Conservation (phyloP, 2,888 invertebrate genomes). For the Rhogogaster chlorosoma region DNA sequence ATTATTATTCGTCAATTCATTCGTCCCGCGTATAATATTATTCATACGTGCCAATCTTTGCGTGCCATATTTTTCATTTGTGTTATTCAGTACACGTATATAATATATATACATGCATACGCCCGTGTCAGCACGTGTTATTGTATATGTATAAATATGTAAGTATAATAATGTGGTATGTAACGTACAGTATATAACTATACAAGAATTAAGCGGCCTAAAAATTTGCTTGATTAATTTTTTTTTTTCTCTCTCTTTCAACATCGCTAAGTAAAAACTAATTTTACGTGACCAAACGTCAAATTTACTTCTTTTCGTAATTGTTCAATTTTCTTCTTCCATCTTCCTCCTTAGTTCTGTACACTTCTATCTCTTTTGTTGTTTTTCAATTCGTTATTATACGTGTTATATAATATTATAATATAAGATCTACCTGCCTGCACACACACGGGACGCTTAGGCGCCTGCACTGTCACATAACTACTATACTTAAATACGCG, state of each 20-base stretch:
- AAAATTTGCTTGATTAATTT: neutral
- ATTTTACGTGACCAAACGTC: constrained; percentile 41
- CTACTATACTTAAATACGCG: constrained; percentile 62
- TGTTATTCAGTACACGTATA: neutral
- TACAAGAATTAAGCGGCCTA: neutral
- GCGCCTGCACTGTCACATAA: neutral
- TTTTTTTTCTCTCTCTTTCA: neutral
- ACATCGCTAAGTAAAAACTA: constrained; percentile 61
- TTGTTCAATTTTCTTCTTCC: neutral
- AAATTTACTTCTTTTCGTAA: neutral
- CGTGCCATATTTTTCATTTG: neutral
- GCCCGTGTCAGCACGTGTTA: neutral
- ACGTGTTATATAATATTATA: neutral
- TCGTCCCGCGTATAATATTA: neutral
- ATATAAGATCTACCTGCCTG: constrained; percentile 11
- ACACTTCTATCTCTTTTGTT: constrained; percentile 55
- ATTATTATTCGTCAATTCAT: neutral
- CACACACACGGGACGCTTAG: neutral
- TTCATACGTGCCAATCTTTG: neutral
- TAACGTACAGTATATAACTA: neutral
- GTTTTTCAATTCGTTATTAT: constrained; percentile 53
- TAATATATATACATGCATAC: neutral
- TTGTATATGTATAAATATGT: neutral
- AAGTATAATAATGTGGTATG: neutral
- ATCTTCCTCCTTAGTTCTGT: constrained; percentile 56